Evolutionary conservation across 2,888 invertebrate genomes (phyloP).

Genomic region (Xanthorhoe spadicearia): DNA sequence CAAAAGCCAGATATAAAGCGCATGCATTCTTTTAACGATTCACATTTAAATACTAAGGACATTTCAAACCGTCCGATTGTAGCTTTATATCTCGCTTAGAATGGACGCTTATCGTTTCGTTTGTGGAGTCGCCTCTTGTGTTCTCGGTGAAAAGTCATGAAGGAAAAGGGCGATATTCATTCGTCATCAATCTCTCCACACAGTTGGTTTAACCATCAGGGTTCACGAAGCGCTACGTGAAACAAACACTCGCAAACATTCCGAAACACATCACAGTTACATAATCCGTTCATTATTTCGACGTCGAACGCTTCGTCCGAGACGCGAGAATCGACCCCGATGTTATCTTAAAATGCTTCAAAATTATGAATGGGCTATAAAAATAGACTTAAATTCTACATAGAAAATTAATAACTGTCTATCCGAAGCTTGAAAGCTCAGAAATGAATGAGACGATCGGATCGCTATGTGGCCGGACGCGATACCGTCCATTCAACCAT

Average conservation of each 20-base stretch:
- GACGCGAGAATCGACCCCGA: slow-evolving; percentile 74
- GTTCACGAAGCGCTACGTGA: slow-evolving; percentile 53
- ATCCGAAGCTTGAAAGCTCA: slow-evolving; percentile 39
- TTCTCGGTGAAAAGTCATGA: slow-evolving; percentile 49
- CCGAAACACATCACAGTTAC: slow-evolving; percentile 48
- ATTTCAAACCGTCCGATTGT: slow-evolving; percentile 62
- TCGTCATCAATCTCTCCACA: slow-evolving; percentile 57
- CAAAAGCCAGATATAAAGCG: slow-evolving; percentile 84
- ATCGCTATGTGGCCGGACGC: slow-evolving; percentile 78
- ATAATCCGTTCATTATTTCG: slow-evolving; percentile 48
- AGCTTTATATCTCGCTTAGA: slow-evolving; percentile 83
- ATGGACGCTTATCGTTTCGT: slow-evolving; percentile 67
- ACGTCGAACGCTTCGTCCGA: slow-evolving; percentile 52
- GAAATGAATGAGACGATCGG: slow-evolving; percentile 55
- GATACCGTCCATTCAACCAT: slow-evolving; percentile 53
- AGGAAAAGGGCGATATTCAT: slow-evolving; percentile 68
- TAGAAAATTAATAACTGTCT: slow-evolving; percentile 60
- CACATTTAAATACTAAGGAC: slow-evolving; percentile 69
- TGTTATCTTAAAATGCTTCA: slow-evolving; percentile 45
- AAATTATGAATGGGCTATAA: slow-evolving; percentile 64
- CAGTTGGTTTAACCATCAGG: slow-evolving; percentile 54
- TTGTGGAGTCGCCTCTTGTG: slow-evolving; percentile 80
- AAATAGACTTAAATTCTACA: slow-evolving; percentile 63
- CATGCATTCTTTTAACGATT: slow-evolving; percentile 80
- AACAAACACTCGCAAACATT: slow-evolving; percentile 46